Base-by-base conservation (phyloP, 2,797 vertebrate species). In the Artibeus jamaicensis region DNA sequence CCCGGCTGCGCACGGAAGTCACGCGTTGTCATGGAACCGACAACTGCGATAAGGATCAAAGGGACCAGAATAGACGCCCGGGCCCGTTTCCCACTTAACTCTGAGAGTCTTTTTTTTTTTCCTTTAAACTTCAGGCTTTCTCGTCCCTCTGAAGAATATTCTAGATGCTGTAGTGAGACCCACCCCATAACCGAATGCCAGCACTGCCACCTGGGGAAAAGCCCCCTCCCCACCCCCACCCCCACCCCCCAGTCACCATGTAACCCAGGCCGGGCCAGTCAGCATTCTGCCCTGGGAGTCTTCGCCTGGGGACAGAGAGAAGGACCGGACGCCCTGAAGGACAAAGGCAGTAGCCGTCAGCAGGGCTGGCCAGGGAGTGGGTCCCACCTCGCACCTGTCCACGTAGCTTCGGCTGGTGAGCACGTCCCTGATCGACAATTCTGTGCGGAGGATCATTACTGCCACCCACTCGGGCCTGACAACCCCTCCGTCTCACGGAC, bases 21-120 rank as follows among this genome's bases (percentile, higher is more conserved):
- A 50, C 39, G 46, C 70, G 76, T 97, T 84, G 93, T 93, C 96
- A 95, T 46, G 93, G 96, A 73, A 12, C 50, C 94, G 62, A 50
- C 92, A 68, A 70, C 21, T 62, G 74, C 5, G 3, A 84, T 85
- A 70, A 84, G 71, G 76, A 94, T 97, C 93, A 96, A 79, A 93
- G 95, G 18, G 73, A 76, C 89, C 8, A 78, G 86, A 97, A 96
- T 59, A 96, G 95, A 91, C 62, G 50, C 3, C 1, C 29, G 16
- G 39, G 55, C 71, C 86, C 18, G 29, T 6, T 86, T 82, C 71
- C 76, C 86, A 50, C 86, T 89, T n/a, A 78, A 79, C 68, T 74
- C 90, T 24, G 6, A 6, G 48, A 78, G n/a, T 19, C 50, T 34
- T 19, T 15, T 77, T 1, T 4, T 9, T 77, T 1, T 4, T 9